Percentiles rank a stretch among this genome's conserved stretches.
phyloP scores from a whole-genome alignment of 2,888 invertebrate species.

The Aethes cnicana region DNA sequence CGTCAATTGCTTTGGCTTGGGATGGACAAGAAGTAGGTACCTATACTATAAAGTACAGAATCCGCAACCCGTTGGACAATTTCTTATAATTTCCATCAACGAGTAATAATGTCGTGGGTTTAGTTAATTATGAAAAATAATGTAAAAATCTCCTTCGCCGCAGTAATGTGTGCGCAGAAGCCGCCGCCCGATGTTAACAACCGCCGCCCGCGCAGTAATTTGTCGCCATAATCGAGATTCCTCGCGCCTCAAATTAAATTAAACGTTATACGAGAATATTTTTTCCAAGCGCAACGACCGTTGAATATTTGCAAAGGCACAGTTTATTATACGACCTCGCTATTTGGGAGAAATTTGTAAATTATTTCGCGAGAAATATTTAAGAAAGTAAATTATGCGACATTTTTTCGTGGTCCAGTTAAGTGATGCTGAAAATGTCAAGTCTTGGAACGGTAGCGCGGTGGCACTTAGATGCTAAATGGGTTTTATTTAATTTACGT shows the following conservation, averaged over 20 bases:
- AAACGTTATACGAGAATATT: slow-evolving; percentile 51
- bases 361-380: slow-evolving; percentile 40
- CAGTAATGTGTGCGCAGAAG: slow-evolving; percentile 57
- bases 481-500: slow-evolving; percentile 64
- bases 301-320: slow-evolving; percentile 38
- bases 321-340: slow-evolving; percentile 35
- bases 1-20: too few species aligned
- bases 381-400: slow-evolving; percentile 32
- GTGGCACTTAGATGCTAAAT: slow-evolving; percentile 61
- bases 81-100: too few species aligned
- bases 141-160: slow-evolving; percentile 34
- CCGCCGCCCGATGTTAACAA: slow-evolving; percentile 62
- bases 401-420: slow-evolving; percentile 5
- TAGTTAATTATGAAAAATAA: slow-evolving; percentile 27
- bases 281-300: slow-evolving; percentile 35
- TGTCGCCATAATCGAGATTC: slow-evolving; percentile 73
- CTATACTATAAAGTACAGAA: too few species aligned
- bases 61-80: slow-evolving; percentile 3
- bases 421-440: slow-evolving; percentile 29
- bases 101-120: slow-evolving; percentile 21
- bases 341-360: slow-evolving; percentile 36
- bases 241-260: slow-evolving; percentile 66
- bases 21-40: too few species aligned
- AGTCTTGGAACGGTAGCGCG: slow-evolving; percentile 45
- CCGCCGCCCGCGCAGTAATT: slow-evolving; percentile 60